Evolutionary conservation across 2,113 vertebrate genomes (phyloP).

Genomic region (Poeciliopsis prolifica): DNA sequence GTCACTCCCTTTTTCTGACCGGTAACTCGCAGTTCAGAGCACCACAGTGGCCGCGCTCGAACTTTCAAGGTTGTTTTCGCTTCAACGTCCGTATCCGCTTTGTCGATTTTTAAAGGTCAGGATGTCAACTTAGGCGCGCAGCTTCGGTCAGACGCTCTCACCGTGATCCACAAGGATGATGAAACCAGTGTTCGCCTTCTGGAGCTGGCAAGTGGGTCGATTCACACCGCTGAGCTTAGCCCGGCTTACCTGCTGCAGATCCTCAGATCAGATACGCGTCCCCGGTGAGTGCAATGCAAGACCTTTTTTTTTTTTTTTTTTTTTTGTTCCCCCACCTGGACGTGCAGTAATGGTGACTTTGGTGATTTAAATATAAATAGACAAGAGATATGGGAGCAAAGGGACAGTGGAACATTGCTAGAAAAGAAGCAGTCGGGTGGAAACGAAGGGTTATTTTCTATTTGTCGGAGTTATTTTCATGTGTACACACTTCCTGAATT

Average conservation of each 20-base stretch:
- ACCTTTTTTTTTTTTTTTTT: not conserved
- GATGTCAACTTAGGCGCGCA: constrained; percentile 57
- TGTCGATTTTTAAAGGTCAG: constrained; percentile 44
- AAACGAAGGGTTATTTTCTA: not conserved
- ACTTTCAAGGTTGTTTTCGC: not conserved
- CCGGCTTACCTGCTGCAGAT: constrained; percentile 77
- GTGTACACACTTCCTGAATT: not conserved
- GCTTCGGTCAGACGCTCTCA: constrained; percentile 21
- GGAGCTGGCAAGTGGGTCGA: constrained; percentile 78
- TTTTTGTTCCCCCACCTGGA: not conserved
- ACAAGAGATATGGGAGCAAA: not conserved
- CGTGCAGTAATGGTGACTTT: not conserved
- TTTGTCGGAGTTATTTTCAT: constrained; percentile 19
- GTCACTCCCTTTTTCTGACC: constrained; percentile 91
- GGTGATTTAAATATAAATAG: not conserved
- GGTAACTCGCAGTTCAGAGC: constrained; percentile 72
- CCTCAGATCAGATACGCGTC: constrained; percentile 61
- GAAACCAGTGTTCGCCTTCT: constrained; percentile 65
- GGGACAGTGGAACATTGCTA: not conserved
- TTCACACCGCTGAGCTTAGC: constrained; percentile 77
- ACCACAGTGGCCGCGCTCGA: not conserved
- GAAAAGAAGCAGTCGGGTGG: not conserved
- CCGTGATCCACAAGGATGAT: constrained; percentile 62
- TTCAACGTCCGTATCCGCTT: not conserved
- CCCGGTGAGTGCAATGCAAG: constrained; percentile 35